phyloP scores from a whole-genome alignment of 2,888 invertebrate genomes.

The Drosophila imparisetae region DNA sequence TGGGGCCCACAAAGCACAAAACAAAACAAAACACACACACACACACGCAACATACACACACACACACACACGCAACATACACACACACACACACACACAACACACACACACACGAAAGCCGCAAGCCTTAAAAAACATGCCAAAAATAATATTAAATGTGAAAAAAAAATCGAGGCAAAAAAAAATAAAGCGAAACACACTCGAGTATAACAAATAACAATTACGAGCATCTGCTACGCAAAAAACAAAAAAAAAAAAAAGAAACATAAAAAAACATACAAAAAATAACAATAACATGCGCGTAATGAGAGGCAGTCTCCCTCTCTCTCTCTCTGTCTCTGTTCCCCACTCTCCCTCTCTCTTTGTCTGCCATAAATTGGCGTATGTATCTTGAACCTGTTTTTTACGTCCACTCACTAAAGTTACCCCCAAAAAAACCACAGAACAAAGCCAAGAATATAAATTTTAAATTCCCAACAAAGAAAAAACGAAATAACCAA shows the following conservation, averaged over 20 bases:
- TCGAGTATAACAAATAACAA: conserved; percentile 46
- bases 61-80: conserved; percentile 26
- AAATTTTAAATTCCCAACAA: conserved; percentile 3
- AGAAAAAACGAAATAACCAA: not conserved
- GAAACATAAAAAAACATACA: not conserved
- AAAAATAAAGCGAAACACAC: conserved; percentile 19
- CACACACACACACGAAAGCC: conserved; percentile 35
- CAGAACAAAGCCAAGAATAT: not conserved
- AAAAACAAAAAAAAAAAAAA: not conserved
- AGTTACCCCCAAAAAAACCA: not conserved
- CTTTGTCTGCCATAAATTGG: conserved; percentile 6
- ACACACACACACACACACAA: conserved; percentile 24
- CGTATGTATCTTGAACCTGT: conserved; percentile 46
- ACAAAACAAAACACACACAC: conserved; percentile 31
- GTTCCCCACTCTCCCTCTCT: not conserved
- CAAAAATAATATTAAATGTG: conserved; percentile 76
- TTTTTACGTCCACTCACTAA: conserved; percentile 27
- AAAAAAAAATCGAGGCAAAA: conserved; percentile 6
- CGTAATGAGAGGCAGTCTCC: conserved; percentile 24
- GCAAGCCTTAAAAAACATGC: conserved; percentile 66
- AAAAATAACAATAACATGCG: conserved; percentile 8
- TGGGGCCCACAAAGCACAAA: conserved; percentile 50
- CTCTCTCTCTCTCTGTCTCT: not conserved
- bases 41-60: too few relatives aligned
- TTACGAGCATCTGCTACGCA: conserved; percentile 43